These are phyloP conservation scores for Beaufortia kweichowensis DNA, from an alignment of 2,113 vertebrate genomes.

Conservation along the genomic window DNA sequence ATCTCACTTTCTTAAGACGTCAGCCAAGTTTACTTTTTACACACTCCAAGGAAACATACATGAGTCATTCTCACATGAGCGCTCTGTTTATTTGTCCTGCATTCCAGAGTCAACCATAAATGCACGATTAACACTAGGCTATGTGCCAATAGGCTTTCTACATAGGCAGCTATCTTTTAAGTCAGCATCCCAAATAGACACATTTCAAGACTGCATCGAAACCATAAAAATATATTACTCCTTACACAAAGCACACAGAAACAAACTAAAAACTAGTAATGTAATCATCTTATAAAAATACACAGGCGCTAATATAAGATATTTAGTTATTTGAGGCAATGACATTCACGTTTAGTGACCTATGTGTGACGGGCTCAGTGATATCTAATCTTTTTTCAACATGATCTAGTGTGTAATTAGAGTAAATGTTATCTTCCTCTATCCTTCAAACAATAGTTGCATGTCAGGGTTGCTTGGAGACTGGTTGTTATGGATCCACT, in stretches of 20 bases:
- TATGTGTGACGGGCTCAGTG: background rate
- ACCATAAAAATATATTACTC: too few relatives aligned
- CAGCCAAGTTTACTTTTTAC: background rate
- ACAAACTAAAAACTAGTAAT: too few relatives aligned
- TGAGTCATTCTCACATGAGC: constrained; percentile 6
- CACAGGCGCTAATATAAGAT: too few relatives aligned
- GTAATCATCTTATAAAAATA: too few relatives aligned
- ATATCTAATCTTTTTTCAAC: background rate
- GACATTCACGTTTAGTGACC: too few relatives aligned
- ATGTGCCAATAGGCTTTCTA: background rate
- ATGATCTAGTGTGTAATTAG: constrained; percentile 12
- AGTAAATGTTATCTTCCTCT: constrained; percentile 29
- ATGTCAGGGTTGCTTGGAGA: constrained; percentile 46
- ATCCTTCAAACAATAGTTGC: constrained; percentile 12
- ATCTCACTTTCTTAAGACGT: background rate
- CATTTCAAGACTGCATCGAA: too few relatives aligned
- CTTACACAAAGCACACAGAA: too few relatives aligned
- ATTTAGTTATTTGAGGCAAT: too few relatives aligned
- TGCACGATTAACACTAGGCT: background rate
- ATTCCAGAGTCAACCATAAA: background rate
- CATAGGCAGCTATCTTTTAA: too few relatives aligned
- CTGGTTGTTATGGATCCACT: constrained; percentile 45
- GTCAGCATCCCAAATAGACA: too few relatives aligned
- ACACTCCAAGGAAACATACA: background rate
- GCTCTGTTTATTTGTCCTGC: background rate